Evolutionary conservation across 2,113 vertebrate species (phyloP).

Genomic region (Pontoporia blainvillei): DNA sequence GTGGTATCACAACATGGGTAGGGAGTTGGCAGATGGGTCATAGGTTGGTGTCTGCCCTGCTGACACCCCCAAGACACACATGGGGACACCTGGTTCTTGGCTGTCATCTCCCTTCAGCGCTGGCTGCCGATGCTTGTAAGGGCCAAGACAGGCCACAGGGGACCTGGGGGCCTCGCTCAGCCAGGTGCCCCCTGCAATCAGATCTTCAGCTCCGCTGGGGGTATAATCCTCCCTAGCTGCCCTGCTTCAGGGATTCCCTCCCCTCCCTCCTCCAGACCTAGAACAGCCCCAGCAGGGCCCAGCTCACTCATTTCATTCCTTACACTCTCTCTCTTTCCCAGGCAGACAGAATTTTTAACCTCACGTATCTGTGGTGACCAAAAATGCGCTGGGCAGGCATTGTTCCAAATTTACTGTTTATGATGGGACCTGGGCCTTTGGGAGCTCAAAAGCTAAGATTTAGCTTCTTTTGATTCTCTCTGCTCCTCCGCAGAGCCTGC

Average conservation of each 20-base stretch:
- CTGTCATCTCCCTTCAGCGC: neutral
- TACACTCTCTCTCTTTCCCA: neutral
- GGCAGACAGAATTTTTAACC: neutral
- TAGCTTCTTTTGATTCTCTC: neutral
- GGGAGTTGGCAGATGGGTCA: conserved; percentile 19
- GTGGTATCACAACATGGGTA: neutral
- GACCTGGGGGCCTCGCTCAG: neutral
- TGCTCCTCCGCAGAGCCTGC: neutral
- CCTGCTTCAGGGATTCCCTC: too few species aligned
- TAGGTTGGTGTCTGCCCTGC: neutral
- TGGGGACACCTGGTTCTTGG: neutral
- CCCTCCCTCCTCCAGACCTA: too few species aligned
- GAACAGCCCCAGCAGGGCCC: neutral
- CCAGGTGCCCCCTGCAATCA: neutral
- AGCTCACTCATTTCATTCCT: neutral
- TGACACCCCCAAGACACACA: neutral
- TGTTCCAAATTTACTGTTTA: neutral
- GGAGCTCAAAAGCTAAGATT: neutral
- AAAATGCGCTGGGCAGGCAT: neutral
- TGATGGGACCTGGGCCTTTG: neutral
- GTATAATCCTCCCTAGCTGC: neutral
- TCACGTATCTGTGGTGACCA: neutral
- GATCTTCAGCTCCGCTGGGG: neutral
- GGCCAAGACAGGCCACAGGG: neutral
- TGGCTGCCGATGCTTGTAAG: neutral